Evolutionary conservation across 2,797 vertebrate species (phyloP), one percentile per base, ranked within the genome.

Genomic region (Neoniphon sammara): DNA sequence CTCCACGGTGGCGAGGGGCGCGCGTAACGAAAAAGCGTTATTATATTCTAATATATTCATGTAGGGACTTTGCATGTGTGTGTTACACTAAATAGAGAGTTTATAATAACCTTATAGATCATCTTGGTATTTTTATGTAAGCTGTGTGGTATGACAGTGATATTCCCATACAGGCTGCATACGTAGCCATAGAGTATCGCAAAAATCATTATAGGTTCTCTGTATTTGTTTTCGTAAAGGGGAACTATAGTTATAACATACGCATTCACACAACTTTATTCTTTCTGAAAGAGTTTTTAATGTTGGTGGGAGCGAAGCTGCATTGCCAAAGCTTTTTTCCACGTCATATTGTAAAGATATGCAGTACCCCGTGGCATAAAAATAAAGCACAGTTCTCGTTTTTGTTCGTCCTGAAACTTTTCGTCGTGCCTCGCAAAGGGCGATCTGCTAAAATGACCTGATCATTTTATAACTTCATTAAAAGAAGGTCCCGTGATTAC

Each of bases 401-500:
- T 57, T 65, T 55, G 20, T 31, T 20, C 25, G 36, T 57, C 21
- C 21, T 71, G 18, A 36, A 73, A 74, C 55, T 62, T 78, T 67
- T 5, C 58, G 27, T 39, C 39, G 8, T 60, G 21, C 50, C 36
- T 66, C 62, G 65, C 39, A 36, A n/a, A n/a, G n/a, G 56, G 9
- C 49, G 53, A 54, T 52, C n/a, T 10, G 44, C 77, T 56, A 59
- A 53, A 57, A 54, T 30, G 65, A 68, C 65, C 56, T 21, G 44
- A 36, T 49, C 53, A 66, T 61, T 59, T 80, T 57, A 57, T 77
- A n/a, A 75, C 80, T 79, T 77, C 7, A 83, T 81, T 66, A 58
- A 77, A 83, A 77, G 42, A 82, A 86, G 82, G 66, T 77, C 85
- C 54, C 62, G 75, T 82, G 85, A 82, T 65, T 82, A 23, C 75